phyloP scores from a whole-genome alignment of 2,888 invertebrate genomes.

The Platycheirus albimanus region DNA sequence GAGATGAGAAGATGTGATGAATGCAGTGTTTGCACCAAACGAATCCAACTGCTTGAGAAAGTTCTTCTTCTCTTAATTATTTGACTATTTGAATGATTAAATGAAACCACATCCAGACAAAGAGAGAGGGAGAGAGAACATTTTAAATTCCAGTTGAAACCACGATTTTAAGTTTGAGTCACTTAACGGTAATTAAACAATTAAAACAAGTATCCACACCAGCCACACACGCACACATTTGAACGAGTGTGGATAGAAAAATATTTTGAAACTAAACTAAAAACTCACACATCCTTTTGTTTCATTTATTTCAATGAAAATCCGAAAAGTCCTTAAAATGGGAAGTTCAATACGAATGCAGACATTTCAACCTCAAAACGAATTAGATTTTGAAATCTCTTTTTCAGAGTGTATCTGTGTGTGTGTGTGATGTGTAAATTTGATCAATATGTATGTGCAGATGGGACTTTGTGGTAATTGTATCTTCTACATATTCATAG shows the following conservation, averaged over 20 bases:
- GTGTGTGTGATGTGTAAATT: neutral
- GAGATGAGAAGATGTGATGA: too few species aligned
- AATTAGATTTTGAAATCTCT: conserved; percentile 9
- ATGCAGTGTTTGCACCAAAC: neutral
- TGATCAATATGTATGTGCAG: neutral
- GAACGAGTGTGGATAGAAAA: neutral
- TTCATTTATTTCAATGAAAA: neutral
- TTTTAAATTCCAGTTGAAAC: conserved; percentile 38
- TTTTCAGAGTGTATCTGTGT: conserved; percentile 1
- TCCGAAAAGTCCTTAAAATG: neutral
- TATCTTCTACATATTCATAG: neutral
- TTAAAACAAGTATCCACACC: conserved; percentile 5
- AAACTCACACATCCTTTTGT: neutral
- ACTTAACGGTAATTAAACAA: conserved; percentile 56
- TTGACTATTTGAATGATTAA: conserved; percentile 44
- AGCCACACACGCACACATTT: neutral
- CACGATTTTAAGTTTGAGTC: conserved; percentile 49
- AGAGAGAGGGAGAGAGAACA: conserved; percentile 13
- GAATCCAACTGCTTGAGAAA: neutral
- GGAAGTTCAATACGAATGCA: conserved; percentile 3
- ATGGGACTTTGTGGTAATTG: conserved; percentile 11
- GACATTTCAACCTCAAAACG: neutral
- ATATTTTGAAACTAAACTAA: neutral
- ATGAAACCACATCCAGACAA: conserved; percentile 19
- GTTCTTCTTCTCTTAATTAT: neutral